A percentile compares a stretch with the other conserved stretches of the same genome.
Evolutionary conservation across 2,797 vertebrate species (phyloP).

Genomic region (Dipus sagitta): DNA sequence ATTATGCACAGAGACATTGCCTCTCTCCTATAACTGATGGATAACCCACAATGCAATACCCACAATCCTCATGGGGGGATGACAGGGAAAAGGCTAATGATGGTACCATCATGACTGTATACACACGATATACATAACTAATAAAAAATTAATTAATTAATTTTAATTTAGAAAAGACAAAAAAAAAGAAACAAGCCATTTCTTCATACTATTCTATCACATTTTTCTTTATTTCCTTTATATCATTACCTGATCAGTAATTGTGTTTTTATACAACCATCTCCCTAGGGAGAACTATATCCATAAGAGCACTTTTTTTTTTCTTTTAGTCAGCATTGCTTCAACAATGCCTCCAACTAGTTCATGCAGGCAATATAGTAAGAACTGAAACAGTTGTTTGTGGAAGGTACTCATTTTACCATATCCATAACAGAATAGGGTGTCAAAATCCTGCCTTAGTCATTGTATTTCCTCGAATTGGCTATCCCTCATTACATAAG

Average conservation of each 20-base stretch:
- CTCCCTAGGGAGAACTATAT: neutral
- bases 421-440: neutral
- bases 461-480: neutral
- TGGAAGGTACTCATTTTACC: neutral
- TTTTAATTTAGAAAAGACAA: too few relatives aligned
- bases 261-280: too few relatives aligned
- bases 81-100: too few relatives aligned
- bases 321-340: neutral
- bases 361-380: neutral
- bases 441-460: neutral
- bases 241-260: neutral
- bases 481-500: neutral
- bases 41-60: too few relatives aligned
- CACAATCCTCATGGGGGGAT: too few relatives aligned
- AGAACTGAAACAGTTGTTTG: neutral
- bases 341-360: neutral
- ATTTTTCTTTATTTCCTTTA: neutral
- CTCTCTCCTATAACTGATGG: too few relatives aligned
- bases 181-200: too few relatives aligned
- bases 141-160: too few relatives aligned
- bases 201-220: accelerated
- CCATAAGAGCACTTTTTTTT: neutral
- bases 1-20: too few relatives aligned
- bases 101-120: too few relatives aligned
- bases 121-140: too few relatives aligned